Percentiles rank a stretch among this genome's conserved stretches.
These are phyloP conservation scores for Tapera naevia DNA, from an alignment of 2,797 vertebrate species.

Conservation along the genomic window DNA sequence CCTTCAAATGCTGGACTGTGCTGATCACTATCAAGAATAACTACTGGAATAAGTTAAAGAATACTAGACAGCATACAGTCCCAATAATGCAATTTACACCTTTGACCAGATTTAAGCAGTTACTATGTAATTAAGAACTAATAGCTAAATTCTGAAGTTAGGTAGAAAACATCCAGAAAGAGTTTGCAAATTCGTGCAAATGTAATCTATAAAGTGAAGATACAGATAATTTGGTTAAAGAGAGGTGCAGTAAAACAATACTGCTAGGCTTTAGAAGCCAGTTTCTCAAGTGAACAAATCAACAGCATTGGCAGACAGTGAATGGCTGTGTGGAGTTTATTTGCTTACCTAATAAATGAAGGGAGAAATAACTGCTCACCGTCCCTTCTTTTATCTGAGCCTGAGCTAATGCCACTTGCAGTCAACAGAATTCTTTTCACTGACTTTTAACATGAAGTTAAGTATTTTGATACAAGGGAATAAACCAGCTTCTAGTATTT, in stretches of 20 bases:
- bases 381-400: not conserved
- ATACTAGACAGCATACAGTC: not conserved
- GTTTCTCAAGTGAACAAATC: not conserved
- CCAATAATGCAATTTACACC: not conserved
- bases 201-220: not conserved
- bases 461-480: not conserved
- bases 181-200: not conserved
- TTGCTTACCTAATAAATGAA: not conserved
- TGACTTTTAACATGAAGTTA: not conserved
- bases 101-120: not conserved
- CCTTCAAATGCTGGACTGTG: not conserved
- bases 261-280: not conserved
- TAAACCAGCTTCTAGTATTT: not conserved
- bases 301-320: not conserved
- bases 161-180: not conserved
- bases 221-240: not conserved
- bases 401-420: not conserved
- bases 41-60: not conserved
- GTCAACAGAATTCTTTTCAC: not conserved
- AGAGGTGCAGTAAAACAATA: not conserved
- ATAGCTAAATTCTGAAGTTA: not conserved
- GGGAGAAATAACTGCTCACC: not conserved
- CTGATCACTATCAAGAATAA: not conserved
- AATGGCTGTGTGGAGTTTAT: not conserved
- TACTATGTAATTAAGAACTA: not conserved